phyloP scores from a whole-genome alignment of 2,888 invertebrate genomes.

The Ashinkailepas kermadecensis region DNA sequence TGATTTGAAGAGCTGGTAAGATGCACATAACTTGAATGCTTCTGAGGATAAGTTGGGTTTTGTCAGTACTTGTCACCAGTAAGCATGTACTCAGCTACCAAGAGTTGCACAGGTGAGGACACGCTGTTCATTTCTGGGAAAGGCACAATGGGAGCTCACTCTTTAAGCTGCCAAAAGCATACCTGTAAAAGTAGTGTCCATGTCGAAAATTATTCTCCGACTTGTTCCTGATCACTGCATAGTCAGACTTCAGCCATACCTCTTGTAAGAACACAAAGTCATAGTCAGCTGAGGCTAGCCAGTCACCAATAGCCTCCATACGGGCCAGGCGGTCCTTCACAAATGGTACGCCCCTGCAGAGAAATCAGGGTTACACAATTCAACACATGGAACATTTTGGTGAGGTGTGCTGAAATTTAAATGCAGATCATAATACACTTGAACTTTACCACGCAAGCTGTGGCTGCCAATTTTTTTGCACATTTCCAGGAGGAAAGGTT shows the following conservation, averaged over 20 bases:
- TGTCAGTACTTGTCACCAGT: no score
- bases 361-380: background rate
- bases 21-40: background rate
- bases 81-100: background rate
- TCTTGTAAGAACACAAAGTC: conserved; percentile 92
- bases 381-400: background rate
- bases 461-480: background rate
- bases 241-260: conserved; percentile 83
- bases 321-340: conserved; percentile 54
- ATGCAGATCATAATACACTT: background rate
- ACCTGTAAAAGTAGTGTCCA: conserved; percentile 10
- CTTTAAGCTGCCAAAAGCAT: background rate
- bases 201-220: conserved; percentile 39
- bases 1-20: background rate
- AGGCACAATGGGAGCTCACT: no score
- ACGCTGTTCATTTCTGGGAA: no score
- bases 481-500: background rate
- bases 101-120: background rate
- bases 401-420: no score
- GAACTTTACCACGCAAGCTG: background rate
- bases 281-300: conserved; percentile 59
- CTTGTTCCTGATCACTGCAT: conserved; percentile 59
- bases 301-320: conserved; percentile 66
- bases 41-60: no score
- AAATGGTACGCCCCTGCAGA: conserved; percentile 32